Conservation (phyloP, 92 coral and sea anemone genomes). For the Nematostella vectensis region DNA sequence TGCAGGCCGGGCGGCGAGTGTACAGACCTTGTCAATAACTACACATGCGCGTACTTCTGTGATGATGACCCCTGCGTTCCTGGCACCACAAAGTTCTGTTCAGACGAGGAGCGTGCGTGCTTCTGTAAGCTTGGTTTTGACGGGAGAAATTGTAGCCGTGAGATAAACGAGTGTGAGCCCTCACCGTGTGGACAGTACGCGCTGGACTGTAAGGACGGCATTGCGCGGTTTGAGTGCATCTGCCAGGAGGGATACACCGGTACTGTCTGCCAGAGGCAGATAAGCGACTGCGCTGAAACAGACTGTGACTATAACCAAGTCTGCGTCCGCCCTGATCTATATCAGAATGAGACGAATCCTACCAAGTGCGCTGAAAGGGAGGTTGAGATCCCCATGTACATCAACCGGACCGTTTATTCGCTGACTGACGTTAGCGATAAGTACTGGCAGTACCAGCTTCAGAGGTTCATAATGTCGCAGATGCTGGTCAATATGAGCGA, state of each 20-base stretch:
- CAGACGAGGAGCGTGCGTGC: conserved; percentile 14
- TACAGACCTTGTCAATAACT: conserved; percentile 44
- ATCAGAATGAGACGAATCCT: background rate
- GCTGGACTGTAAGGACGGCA: conserved; percentile 56
- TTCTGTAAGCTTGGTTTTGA: conserved; percentile 46
- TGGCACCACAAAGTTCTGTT: conserved; percentile 12
- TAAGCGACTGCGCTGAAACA: conserved; percentile 30
- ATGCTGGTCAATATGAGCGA: conserved; percentile 11
- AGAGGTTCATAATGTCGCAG: conserved; percentile 4
- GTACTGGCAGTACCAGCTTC: conserved; percentile 35
- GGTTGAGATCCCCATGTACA: conserved; percentile 18
- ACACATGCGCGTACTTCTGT: conserved; percentile 41
- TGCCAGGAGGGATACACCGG: conserved; percentile 60
- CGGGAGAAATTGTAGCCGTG: conserved; percentile 39
- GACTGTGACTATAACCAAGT: conserved; percentile 28
- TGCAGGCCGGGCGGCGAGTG: conserved; percentile 56
- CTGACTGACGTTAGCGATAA: conserved; percentile 12
- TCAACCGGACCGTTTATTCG: conserved; percentile 14
- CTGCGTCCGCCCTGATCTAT: conserved; percentile 34
- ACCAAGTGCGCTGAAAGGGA: conserved; percentile 18
- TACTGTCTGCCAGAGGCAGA: conserved; percentile 52
- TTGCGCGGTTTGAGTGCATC: conserved; percentile 50
- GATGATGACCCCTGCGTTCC: conserved; percentile 30
- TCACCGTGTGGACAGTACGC: conserved; percentile 16
- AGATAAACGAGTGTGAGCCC: conserved; percentile 63